Evolutionary conservation across 2,113 vertebrate species (phyloP), one percentile per base, ranked within the genome.

Genomic region (Cebus imitator): DNA sequence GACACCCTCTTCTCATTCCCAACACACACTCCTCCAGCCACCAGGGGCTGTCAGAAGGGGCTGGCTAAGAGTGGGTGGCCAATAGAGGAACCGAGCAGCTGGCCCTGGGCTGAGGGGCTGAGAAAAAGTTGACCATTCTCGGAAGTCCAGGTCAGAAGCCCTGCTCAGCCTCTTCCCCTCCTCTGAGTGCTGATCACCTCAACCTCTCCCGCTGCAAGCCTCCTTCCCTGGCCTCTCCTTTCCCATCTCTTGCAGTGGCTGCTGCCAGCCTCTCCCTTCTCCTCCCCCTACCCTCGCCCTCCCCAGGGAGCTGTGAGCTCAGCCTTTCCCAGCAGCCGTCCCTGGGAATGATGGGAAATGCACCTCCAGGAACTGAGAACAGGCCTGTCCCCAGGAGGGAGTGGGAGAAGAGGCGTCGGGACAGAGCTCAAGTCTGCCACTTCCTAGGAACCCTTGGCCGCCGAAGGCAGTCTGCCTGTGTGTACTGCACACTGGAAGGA

Each of bases 271-370:
- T 97, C 95, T 91, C 85, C 94, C 81, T 48, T 80, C 95, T 88
- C 93, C 83, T 93, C 64, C 83, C 86, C 88, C 95, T 91, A 73
- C 64, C 73, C 83, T 50, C 1, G 9, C 80, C 89, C 76, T 94
- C 95, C 87, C 96, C 50, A 12, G 95, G 92, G 98, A 98, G 73
- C 81, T 13, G 94, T 98, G 97, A 97, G 95, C 97, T 98, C 97
- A 98, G 97, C 43, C 87, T 97, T 98, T 98, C 98, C 97, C 96
- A 98, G 97, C 96, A 97, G 96, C 81, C 25, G 45, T 87, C 76
- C 80, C 81, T 58, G 94, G 96, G 94, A 98, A 97, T 97, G 96
- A 84, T 97, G 98, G 97, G 98, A 98, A 98, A 93, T 95, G 89
- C 64, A 82, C 17, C 0, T 23, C 16, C 94, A 94, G 97, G 87